phyloP scores from a whole-genome alignment of 53 echinoderm and acorn worm genomes.

The Henricia sp. region DNA sequence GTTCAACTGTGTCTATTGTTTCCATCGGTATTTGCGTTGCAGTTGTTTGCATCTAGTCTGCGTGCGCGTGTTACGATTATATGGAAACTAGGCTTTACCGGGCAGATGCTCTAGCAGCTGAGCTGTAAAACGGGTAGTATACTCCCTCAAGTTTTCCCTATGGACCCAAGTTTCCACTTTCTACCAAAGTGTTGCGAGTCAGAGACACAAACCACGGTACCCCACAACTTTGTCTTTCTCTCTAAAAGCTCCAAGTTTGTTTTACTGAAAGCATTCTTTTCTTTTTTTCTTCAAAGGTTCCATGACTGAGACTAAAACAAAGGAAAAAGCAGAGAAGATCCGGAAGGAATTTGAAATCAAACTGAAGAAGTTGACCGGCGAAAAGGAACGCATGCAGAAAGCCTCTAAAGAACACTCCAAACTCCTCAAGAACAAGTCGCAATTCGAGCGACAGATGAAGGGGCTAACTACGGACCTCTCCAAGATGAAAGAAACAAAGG shows the following conservation, averaged over 20 bases:
- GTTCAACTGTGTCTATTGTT: too few relatives aligned
- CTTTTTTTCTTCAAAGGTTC: conserved; percentile 69
- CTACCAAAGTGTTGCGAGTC: too few relatives aligned
- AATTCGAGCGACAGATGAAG: conserved; percentile 92
- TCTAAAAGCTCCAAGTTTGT: neutral
- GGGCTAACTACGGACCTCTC: conserved; percentile 70
- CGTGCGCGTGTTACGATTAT: too few relatives aligned
- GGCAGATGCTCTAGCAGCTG: too few relatives aligned
- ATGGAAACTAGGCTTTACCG: too few relatives aligned
- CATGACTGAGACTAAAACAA: conserved; percentile 87
- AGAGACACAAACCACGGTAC: too few relatives aligned
- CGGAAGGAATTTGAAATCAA: conserved; percentile 96
- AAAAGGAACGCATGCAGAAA: conserved; percentile 81
- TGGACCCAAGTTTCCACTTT: too few relatives aligned
- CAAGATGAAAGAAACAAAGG: conserved; percentile 93
- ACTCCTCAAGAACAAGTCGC: conserved; percentile 86
- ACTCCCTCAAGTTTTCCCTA: too few relatives aligned
- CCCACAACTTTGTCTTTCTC: too few relatives aligned
- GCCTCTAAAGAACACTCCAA: conserved; percentile 90
- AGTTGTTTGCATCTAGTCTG: too few relatives aligned
- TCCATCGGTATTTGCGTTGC: too few relatives aligned
- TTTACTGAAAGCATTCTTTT: neutral
- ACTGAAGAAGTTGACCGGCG: conserved; percentile 83
- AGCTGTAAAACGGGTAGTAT: too few relatives aligned
- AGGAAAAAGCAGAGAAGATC: conserved; percentile 96